Conservation (phyloP, 2,797 vertebrate species). For the Chloroceryle amazona region DNA sequence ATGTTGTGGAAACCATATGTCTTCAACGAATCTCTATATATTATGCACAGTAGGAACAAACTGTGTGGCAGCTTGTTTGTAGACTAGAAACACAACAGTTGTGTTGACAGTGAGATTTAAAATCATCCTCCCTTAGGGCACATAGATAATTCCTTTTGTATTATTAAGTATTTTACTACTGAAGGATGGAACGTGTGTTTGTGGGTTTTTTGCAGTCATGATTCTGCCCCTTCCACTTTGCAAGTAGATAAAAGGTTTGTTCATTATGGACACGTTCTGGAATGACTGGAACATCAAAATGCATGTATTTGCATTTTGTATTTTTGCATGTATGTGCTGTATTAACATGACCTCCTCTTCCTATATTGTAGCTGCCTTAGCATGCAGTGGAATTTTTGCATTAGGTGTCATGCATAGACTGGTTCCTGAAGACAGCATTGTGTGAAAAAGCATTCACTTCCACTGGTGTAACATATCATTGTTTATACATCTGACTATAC, state of each 20-base stretch:
- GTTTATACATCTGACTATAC: background rate
- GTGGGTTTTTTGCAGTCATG: background rate
- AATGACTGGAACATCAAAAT: background rate
- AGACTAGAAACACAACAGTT: background rate
- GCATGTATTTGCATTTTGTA: background rate
- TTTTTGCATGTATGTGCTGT: background rate
- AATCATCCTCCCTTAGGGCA: background rate
- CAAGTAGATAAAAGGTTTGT: background rate
- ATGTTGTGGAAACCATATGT: accelerated
- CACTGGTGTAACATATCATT: background rate
- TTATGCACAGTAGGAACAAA: background rate
- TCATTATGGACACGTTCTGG: background rate
- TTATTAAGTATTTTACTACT: background rate
- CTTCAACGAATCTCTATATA: background rate
- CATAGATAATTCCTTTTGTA: background rate
- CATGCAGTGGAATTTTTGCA: accelerated
- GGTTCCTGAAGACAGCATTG: background rate
- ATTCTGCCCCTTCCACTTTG: background rate
- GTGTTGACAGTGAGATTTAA: background rate
- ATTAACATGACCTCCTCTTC: background rate
- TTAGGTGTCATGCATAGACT: background rate
- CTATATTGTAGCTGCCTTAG: background rate
- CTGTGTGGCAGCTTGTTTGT: background rate
- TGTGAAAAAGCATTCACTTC: background rate
- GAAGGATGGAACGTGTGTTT: background rate